Conservation (phyloP, 2,797 vertebrate genomes). For the Myiothlypis coronata region DNA sequence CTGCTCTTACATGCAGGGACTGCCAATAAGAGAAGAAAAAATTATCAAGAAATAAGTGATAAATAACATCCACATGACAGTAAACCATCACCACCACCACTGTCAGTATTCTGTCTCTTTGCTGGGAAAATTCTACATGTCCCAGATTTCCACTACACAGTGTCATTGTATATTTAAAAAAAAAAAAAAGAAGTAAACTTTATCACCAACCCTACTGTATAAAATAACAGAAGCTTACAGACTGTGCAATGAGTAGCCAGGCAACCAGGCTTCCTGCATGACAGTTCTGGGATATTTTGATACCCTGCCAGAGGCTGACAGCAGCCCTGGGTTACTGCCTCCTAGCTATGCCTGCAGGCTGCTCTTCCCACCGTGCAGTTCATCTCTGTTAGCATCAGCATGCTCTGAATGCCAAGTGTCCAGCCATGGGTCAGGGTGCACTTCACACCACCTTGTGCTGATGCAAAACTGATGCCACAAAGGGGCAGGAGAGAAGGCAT, state of each 20-base stretch:
- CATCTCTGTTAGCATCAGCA: not conserved
- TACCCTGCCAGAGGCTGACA: not conserved
- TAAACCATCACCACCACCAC: not conserved
- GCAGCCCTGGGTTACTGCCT: not conserved
- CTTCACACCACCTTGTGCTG: not conserved
- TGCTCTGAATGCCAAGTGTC: not conserved
- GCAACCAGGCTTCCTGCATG: not conserved
- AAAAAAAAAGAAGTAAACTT: not conserved
- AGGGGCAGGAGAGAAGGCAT: not conserved
- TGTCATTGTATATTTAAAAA: not conserved
- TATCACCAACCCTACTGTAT: not conserved
- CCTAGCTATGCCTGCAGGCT: not conserved
- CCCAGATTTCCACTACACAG: not conserved
- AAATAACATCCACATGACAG: not conserved
- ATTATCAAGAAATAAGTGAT: not conserved
- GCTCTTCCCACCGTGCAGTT: not conserved
- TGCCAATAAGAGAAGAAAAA: not conserved
- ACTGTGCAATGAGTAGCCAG: not conserved
- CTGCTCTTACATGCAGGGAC: not conserved
- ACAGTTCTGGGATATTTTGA: not conserved
- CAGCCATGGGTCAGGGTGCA: not conserved
- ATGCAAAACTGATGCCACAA: not conserved
- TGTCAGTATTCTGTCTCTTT: not conserved
- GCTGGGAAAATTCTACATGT: not conserved
- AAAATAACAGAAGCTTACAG: not conserved